phyloP scores from a whole-genome alignment of 2,888 invertebrate species.

The Pammene aurita region DNA sequence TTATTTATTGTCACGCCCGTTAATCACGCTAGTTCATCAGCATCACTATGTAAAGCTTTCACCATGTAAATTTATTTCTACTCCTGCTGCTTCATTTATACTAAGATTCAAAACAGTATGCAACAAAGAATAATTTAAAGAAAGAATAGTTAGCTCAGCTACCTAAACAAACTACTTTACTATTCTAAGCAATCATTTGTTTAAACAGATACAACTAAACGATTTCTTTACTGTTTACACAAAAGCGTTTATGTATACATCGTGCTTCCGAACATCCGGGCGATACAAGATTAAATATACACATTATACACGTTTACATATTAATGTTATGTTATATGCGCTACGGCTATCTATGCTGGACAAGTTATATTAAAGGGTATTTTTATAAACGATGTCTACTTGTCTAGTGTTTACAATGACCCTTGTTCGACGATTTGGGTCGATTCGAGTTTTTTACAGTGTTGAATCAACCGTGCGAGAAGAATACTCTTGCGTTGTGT shows the following conservation, averaged over 20 bases:
- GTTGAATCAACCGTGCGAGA: not conserved
- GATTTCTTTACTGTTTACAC: conserved; percentile 30
- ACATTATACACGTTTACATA: not conserved
- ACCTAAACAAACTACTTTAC: conserved; percentile 19
- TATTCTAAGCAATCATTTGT: conserved; percentile 30
- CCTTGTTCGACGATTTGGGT: not conserved
- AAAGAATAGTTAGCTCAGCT: conserved; percentile 5
- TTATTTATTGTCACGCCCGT: not conserved
- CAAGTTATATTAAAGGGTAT: not conserved
- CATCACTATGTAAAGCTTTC: not conserved
- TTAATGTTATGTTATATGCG: not conserved
- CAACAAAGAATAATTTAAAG: too few relatives aligned
- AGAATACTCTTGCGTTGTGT: too few relatives aligned
- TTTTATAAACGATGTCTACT: not conserved
- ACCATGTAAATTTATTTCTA: not conserved
- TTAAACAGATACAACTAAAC: conserved; percentile 22
- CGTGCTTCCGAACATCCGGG: conserved; percentile 34
- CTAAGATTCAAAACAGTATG: too few relatives aligned
- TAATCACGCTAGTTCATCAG: not conserved
- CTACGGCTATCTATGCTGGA: not conserved
- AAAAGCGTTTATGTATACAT: conserved; percentile 21
- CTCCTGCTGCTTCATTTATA: not conserved
- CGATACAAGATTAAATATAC: conserved; percentile 11
- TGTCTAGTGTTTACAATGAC: too few relatives aligned
- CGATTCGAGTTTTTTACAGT: not conserved